These are phyloP conservation scores for Sclerodermus sp. DNA, from an alignment of 2,888 invertebrate genomes.

Conservation along the genomic window DNA sequence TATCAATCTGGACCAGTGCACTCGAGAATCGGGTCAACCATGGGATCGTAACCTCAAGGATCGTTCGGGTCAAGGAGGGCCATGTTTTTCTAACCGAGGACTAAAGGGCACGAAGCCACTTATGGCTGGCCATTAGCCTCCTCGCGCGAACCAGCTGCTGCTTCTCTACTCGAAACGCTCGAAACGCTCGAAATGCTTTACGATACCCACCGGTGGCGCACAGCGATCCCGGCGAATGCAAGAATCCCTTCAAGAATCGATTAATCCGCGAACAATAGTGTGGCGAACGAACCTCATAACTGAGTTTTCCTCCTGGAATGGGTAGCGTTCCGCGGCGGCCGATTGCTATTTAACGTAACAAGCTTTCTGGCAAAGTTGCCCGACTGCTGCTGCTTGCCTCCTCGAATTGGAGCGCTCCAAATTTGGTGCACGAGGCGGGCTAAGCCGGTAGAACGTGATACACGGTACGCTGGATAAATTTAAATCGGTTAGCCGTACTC, in stretches of 20 bases:
- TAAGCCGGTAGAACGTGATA: background rate
- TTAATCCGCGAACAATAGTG: background rate
- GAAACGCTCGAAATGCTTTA: too few relatives aligned
- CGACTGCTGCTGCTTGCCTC: too few relatives aligned
- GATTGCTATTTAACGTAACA: conserved; percentile 25
- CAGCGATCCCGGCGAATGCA: too few relatives aligned
- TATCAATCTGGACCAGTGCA: conserved; percentile 29
- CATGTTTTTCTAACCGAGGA: too few relatives aligned
- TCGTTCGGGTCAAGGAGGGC: too few relatives aligned
- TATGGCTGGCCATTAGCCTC: too few relatives aligned
- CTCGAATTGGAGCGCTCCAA: conserved; percentile 4
- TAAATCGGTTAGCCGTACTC: conserved; percentile 22
- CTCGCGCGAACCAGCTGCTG: too few relatives aligned
- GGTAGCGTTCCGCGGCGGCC: conserved; percentile 11
- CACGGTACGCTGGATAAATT: conserved; percentile 13
- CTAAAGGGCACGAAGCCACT: too few relatives aligned
- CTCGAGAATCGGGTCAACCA: too few relatives aligned
- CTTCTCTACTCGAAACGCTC: too few relatives aligned
- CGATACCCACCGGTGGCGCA: too few relatives aligned
- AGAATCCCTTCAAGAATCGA: background rate
- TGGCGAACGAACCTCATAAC: conserved; percentile 1
- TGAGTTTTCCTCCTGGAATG: conserved; percentile 10
- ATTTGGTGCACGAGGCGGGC: conserved; percentile 1
- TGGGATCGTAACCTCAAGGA: too few relatives aligned
- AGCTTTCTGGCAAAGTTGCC: conserved; percentile 14